Conservation (phyloP, 92 coral and sea anemone genomes). For the Porites cylindrica region DNA sequence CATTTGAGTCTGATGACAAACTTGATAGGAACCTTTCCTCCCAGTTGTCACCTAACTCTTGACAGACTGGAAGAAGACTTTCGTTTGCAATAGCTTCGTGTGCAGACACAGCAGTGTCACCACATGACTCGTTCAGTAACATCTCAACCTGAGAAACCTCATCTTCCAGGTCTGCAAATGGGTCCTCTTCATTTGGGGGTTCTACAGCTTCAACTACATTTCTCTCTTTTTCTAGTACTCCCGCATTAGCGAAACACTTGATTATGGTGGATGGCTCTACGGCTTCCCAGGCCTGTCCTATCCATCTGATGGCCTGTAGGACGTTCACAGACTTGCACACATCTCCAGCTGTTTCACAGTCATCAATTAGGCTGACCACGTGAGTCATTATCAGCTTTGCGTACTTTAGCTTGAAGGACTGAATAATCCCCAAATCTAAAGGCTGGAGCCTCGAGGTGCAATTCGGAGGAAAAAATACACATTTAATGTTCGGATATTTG, state of each 20-base stretch:
- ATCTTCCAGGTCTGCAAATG: slow-evolving; percentile 66
- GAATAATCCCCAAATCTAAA: slow-evolving; percentile 56
- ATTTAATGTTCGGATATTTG: slow-evolving; percentile 41
- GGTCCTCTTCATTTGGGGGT: slow-evolving; percentile 57
- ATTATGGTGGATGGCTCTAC: slow-evolving; percentile 53
- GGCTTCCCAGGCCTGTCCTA: slow-evolving; percentile 67
- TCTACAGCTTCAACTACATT: slow-evolving; percentile 51
- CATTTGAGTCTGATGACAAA: slow-evolving; percentile 44
- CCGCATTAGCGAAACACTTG: slow-evolving; percentile 53
- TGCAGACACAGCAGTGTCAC: slow-evolving; percentile 52
- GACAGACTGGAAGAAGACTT: slow-evolving; percentile 60
- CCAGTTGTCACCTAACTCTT: slow-evolving; percentile 53
- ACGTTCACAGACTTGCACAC: slow-evolving; percentile 60
- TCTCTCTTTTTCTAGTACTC: slow-evolving; percentile 47
- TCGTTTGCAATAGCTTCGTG: slow-evolving; percentile 50
- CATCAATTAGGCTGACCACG: slow-evolving; percentile 59
- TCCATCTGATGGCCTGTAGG: slow-evolving; percentile 58
- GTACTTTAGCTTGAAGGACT: slow-evolving; percentile 60
- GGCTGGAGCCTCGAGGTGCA: slow-evolving; percentile 21
- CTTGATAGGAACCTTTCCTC: slow-evolving; percentile 61
- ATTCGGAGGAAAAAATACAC: slow-evolving; percentile 38
- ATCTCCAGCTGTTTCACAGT: slow-evolving; percentile 59
- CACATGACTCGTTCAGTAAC: slow-evolving; percentile 54
- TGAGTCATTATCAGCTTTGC: slow-evolving; percentile 63
- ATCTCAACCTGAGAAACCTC: slow-evolving; percentile 51